Base-by-base conservation (phyloP, 2,797 vertebrate genomes). In the Lepus oiostolus region DNA sequence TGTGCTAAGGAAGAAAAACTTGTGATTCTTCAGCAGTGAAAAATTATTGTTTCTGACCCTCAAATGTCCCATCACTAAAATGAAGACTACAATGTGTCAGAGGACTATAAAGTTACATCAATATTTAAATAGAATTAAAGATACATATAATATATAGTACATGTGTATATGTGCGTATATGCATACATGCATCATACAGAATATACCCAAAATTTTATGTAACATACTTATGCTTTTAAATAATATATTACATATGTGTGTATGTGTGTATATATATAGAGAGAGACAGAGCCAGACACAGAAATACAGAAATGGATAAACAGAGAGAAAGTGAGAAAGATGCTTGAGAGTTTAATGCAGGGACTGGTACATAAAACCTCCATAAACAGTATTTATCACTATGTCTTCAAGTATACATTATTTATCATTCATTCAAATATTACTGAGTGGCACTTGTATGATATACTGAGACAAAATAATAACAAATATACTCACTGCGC, bases 21-120 rank as follows among this genome's bases (percentile, higher is more conserved):
- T 32, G 24, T 19, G 1, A 80, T 80, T 75, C 32, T 75, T 47
- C 17, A 85, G 24, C 28, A 88, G 4, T 74, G 58, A 75, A 90
- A 65, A 90, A 65, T 86, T 65, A 62, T 28, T 70, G 1, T 79
- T 24, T 65, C 6, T 67, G 35, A 94, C 38, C 19, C 22, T 92
- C n/a, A 81, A 52, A 42, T 83, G 87, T 60, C 58, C 89, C 60
- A 74, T 81, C 12, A 70, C 14, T 52, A 71, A 87, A 92, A 63
- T 71, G 35, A 81, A 88, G 58, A 83, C 7, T 76, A 1, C 38
- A 28, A 80, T 75, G 4, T n/a, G 10, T 93, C 28, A 71, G 42
- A 91, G 62, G 81, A 22, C 65, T 95, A 87, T 28, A 62, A 32
- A 76, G 19, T 47, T 75, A 8, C n/a, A 62, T 83, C 24, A 35